A percentile compares a stretch with the other conserved stretches of the same genome.
Conservation (phyloP, 2,797 vertebrate species). For the Hyperoplus lanceolatus region DNA sequence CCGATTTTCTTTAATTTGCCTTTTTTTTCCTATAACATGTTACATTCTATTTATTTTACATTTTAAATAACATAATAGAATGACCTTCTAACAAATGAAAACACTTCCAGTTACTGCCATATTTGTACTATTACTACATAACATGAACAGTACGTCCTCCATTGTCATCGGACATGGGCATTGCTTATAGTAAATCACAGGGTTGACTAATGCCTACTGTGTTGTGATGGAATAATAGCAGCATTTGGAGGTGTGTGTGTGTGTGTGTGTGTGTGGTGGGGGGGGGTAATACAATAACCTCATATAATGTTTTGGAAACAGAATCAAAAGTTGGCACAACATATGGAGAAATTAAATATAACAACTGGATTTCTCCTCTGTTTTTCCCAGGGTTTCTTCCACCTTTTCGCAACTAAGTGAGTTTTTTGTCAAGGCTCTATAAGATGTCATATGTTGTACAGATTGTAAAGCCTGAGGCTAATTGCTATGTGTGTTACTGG, state of each 20-base stretch:
- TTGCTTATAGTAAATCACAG: neutral
- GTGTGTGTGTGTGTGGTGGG: neutral
- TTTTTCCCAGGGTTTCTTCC: too few species aligned
- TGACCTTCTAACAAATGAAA: neutral
- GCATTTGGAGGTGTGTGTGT: neutral
- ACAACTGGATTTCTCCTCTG: neutral
- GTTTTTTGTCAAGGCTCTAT: too few species aligned
- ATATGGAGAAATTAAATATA: neutral
- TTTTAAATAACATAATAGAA: neutral
- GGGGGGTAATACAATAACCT: neutral
- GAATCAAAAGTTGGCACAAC: constrained; percentile 4
- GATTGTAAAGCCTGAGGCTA: too few species aligned
- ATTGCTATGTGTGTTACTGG: too few species aligned
- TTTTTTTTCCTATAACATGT: neutral
- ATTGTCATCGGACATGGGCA: neutral
- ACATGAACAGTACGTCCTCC: neutral
- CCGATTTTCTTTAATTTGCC: neutral
- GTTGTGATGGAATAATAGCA: neutral
- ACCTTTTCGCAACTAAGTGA: too few species aligned
- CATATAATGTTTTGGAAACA: neutral
- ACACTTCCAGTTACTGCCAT: neutral
- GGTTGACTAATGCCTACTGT: neutral
- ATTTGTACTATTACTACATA: neutral
- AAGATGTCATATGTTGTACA: too few species aligned
- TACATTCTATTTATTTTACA: too few species aligned